Base-by-base conservation (phyloP, 1,140 invertebrate genomes). In the Drosophila pachea region DNA sequence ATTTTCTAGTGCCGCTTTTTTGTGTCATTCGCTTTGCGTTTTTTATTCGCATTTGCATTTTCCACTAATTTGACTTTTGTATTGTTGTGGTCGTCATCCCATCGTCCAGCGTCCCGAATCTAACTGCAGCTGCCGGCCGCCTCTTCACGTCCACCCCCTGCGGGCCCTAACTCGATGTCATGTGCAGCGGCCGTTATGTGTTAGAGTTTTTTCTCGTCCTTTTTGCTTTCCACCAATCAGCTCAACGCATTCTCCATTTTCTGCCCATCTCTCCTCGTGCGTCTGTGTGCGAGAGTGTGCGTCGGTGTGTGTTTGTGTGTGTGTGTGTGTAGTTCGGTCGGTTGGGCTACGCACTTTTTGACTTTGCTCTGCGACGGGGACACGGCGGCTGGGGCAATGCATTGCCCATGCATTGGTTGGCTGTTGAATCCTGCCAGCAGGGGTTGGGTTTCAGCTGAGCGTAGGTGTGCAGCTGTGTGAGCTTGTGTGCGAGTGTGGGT, bases 1-100 rank as follows among this genome's bases (percentile, higher is more conserved):
- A 84, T 84, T 86, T 84, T 84, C 81, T 84, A 84, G 76, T 84
- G 73, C 72, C 73, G 72, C 22, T 71, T 84, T 84, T 84, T 84
- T 79, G 56, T 62, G 33, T 36, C 38, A 12, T 56, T 43, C 63
- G 31, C 16, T 62, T 71, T 68, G 42, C 49, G 40, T 67, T 53
- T 63, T 65, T 61, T 64, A 71, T 68, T 58, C 65, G 61, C 81
- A 86, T 86, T 86, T 86, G 74, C 81, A 86, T 86, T 86, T 86
- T 86, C 74, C 81, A 86, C 81, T 86, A 86, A 86, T 86, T 86
- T 86, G 81, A 81, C 82, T 86, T 86, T 86, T 84, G 82, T 86
- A 86, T 81, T 84, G 82, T 86, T 86, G 81, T 61, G 81, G 81
- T 86, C 72, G 53, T 67, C 67, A 69, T 58, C n/a, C 43, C 49